These are phyloP conservation scores for Octodon degus DNA, from an alignment of 2,113 vertebrate genomes.

Conservation along the genomic window DNA sequence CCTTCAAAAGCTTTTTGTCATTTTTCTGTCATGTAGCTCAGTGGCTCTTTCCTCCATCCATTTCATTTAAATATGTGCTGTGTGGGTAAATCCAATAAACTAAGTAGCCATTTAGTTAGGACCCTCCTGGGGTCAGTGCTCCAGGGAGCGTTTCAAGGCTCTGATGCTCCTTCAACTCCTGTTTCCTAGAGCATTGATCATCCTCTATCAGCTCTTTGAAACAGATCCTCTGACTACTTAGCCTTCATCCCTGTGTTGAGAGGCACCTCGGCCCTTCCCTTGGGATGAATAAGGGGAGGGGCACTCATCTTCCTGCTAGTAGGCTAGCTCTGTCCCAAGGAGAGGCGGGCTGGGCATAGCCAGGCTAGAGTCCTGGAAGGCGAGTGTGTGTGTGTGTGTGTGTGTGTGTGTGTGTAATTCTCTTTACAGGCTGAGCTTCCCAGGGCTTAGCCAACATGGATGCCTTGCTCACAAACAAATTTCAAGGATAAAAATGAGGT, in stretches of 20 bases:
- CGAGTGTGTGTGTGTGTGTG: fast-evolving
- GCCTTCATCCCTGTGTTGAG: conserved; percentile 38
- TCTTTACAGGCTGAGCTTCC: background rate
- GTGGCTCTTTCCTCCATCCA: conserved; percentile 78
- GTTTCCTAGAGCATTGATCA: conserved; percentile 81
- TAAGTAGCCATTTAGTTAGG: conserved; percentile 87
- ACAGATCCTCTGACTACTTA: conserved; percentile 74
- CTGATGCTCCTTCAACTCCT: conserved; percentile 75
- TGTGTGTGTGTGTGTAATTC: background rate
- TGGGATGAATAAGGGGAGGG: background rate
- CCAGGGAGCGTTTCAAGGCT: conserved; percentile 80
- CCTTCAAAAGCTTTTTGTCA: conserved; percentile 80
- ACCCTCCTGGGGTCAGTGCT: conserved; percentile 81
- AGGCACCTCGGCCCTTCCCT: background rate
- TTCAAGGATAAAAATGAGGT: conserved; percentile 11
- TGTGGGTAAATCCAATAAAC: conserved; percentile 86
- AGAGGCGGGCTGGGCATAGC: background rate
- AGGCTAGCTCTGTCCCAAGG: background rate
- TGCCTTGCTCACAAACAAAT: background rate
- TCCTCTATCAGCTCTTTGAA: conserved; percentile 72
- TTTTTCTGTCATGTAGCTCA: conserved; percentile 73
- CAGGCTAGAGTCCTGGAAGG: background rate
- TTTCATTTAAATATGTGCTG: conserved; percentile 83
- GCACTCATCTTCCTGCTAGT: background rate
- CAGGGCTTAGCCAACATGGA: background rate